phyloP scores from a whole-genome alignment of 2,113 vertebrate species.

The Atrichornis clamosus region DNA sequence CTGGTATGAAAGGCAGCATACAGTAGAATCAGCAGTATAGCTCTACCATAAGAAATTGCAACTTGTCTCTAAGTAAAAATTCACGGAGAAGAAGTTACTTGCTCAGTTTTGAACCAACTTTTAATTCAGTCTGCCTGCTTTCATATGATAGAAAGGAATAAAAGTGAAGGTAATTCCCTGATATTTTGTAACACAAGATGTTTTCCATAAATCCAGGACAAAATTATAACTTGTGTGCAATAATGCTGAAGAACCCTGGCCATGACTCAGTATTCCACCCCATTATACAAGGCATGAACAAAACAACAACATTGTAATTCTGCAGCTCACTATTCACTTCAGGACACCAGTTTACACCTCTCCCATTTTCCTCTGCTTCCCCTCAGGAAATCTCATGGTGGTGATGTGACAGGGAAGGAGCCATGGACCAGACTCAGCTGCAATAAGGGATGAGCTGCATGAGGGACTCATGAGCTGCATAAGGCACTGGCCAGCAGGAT shows the following conservation, averaged over 20 bases:
- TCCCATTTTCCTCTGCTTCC: neutral
- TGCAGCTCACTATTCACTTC: neutral
- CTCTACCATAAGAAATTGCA: neutral
- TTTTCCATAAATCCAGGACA: neutral
- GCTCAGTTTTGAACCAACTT: neutral
- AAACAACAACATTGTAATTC: neutral
- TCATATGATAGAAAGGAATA: neutral
- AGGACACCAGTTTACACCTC: neutral
- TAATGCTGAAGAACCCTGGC: neutral
- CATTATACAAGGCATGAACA: neutral
- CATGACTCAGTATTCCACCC: neutral
- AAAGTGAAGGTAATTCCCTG: neutral
- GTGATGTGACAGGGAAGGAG: neutral
- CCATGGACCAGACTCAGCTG: neutral
- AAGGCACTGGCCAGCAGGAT: neutral
- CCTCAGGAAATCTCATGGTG: neutral
- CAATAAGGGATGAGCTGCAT: neutral
- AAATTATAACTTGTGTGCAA: neutral
- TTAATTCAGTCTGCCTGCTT: neutral
- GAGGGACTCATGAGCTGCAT: neutral
- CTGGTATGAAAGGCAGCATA: neutral
- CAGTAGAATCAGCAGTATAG: neutral
- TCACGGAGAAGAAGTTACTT: neutral
- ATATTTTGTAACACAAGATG: neutral
- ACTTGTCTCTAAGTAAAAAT: neutral